Conservation (phyloP, 2,113 vertebrate species). For the Carlito syrichta region DNA sequence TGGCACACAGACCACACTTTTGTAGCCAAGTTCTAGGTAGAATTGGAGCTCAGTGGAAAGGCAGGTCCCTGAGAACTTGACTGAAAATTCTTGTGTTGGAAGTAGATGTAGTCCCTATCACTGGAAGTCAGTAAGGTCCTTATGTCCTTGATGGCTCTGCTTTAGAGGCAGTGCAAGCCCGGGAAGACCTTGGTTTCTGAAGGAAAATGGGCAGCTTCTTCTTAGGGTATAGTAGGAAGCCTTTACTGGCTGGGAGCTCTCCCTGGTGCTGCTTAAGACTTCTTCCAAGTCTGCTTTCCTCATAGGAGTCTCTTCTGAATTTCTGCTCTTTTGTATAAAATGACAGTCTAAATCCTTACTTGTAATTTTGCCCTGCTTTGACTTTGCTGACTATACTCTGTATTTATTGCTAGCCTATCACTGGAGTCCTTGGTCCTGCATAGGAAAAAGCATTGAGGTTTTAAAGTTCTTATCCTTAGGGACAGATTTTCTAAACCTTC, state of each 20-base stretch:
- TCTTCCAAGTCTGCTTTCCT: background rate
- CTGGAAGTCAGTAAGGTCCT: background rate
- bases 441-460: background rate
- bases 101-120: background rate
- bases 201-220: background rate
- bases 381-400: background rate
- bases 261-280: constrained; percentile 13
- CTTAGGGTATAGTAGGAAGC: fast-evolving
- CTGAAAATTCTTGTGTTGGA: background rate
- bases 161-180: background rate
- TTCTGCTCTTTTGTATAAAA: background rate
- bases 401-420: background rate
- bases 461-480: background rate
- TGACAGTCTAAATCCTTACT: background rate
- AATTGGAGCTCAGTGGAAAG: background rate
- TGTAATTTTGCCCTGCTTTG: background rate
- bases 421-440: background rate
- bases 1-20: background rate
- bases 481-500: background rate
- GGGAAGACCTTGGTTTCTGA: background rate
- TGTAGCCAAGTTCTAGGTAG: background rate
- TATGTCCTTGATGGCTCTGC: background rate
- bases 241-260: background rate
- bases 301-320: background rate
- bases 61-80: background rate